Base-by-base conservation (phyloP, 2,888 invertebrate species). In the Bimastos eiseni region DNA sequence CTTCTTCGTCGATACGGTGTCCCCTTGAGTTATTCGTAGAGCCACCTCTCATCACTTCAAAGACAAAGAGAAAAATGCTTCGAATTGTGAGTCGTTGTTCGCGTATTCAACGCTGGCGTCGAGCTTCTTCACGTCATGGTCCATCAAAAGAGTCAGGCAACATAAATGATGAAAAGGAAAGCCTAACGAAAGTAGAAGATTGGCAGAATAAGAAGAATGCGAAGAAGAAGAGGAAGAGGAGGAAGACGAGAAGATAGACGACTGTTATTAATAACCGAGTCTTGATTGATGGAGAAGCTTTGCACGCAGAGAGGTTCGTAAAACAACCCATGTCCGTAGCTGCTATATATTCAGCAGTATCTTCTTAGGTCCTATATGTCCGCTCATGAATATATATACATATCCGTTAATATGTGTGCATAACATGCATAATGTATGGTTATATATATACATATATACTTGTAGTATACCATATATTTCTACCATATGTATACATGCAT, bases 291-390 rank as follows among this genome's bases (percentile, higher is more conserved):
- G 70, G 3, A 30, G 70, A 70, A n/a, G 70, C n/a, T 11, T 70
- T 70, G 70, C 70, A 70, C 70, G 70, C 70, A n/a, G 70, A 70
- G n/a, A 70, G 70, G 70, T 70, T 70, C 30, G 70, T 70, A 70
- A 70, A 70, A n/a, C 70, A 70, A 70, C 30, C 55, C 55, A 24
- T 30, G 55, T 55, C 24, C 55, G 55, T 55, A 55, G 24, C 24
- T 55, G 55, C 30, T 55, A 55, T 55, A 30, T 30, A 55, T 55
- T 30, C 24, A 24, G 30, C 55, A 3, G 2, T 4, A 24, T 30
- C 30, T 55, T 30, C 4, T 2, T 24, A 49, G 24, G 49, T 17
- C 13, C 41, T 41, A 41, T 17, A 17, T 41, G 17, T 44, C 2
- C 24, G 49, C 21, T 49, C 21, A 49, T 49, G 49, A 21, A 49